Conservation (phyloP, 2,113 vertebrate genomes). For the Anarrhichthys ocellatus region DNA sequence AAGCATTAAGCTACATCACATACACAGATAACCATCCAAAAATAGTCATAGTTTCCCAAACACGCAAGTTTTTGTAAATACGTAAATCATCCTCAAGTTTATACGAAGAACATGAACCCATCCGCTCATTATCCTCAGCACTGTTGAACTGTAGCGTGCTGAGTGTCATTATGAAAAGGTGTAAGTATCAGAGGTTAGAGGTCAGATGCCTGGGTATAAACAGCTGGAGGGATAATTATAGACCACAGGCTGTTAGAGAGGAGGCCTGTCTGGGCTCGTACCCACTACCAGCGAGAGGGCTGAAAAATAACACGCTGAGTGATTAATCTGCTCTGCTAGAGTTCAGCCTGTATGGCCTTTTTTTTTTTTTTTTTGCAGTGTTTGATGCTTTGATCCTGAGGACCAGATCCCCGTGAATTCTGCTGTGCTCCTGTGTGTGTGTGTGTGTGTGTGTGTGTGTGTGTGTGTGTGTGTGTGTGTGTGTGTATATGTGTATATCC, state of each 20-base stretch:
- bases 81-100: constrained; percentile 35
- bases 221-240: constrained; percentile 71
- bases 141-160: constrained; percentile 53
- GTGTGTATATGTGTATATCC: neutral
- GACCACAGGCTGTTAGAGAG: constrained; percentile 19
- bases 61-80: neutral
- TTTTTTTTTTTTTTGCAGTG: neutral
- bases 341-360: constrained; percentile 26
- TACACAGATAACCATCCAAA: neutral
- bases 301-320: constrained; percentile 4
- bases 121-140: constrained; percentile 22
- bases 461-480: neutral
- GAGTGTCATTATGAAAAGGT: constrained; percentile 60
- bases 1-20: neutral
- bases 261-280: constrained; percentile 60
- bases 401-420: neutral
- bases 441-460: neutral
- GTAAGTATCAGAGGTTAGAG: constrained; percentile 61
- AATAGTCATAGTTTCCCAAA: constrained; percentile 3
- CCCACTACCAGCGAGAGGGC: constrained; percentile 32
- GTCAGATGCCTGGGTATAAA: constrained; percentile 64
- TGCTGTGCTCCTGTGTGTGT: neutral
- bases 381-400: constrained; percentile 38
- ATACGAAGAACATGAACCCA: neutral
- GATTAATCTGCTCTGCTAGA: constrained; percentile 43